phyloP scores from a whole-genome alignment of 1,140 invertebrate species.

The Argopecten irradians region DNA sequence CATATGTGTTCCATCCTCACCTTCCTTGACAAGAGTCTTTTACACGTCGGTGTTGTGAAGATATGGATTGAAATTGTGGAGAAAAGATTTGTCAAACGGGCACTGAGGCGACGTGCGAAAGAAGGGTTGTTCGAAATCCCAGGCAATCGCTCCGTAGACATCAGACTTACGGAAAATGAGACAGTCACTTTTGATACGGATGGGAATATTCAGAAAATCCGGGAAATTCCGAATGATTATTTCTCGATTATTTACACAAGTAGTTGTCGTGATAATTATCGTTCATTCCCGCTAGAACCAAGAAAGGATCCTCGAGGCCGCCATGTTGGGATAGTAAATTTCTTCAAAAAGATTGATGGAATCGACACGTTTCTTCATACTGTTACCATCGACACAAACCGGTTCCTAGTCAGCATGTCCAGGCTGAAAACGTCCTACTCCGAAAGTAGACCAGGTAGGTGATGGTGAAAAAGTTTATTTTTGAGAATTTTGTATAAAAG shows the following conservation, averaged over 20 bases:
- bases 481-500: not conserved
- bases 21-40: slow-evolving; percentile 52
- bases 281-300: slow-evolving; percentile 57
- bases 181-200: slow-evolving; percentile 56
- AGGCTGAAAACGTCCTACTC: slow-evolving; percentile 47
- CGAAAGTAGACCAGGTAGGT: slow-evolving; percentile 41
- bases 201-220: slow-evolving; percentile 56
- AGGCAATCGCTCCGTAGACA: slow-evolving; percentile 52
- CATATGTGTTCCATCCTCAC: slow-evolving; percentile 56
- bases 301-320: slow-evolving; percentile 51
- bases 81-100: slow-evolving; percentile 52
- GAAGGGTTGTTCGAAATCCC: slow-evolving; percentile 59
- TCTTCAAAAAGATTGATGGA: slow-evolving; percentile 28
- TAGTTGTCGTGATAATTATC: slow-evolving; percentile 55
- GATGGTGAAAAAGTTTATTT: not conserved
- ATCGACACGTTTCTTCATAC: slow-evolving; percentile 46
- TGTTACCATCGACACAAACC: slow-evolving; percentile 53
- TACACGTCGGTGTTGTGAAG: slow-evolving; percentile 54
- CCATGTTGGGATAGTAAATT: slow-evolving; percentile 43
- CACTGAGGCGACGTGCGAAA: slow-evolving; percentile 49
- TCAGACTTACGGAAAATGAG: slow-evolving; percentile 54
- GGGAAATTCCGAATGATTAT: slow-evolving; percentile 50
- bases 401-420: slow-evolving; percentile 48
- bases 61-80: slow-evolving; percentile 55
- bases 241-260: slow-evolving; percentile 56